A percentile compares a stretch with the other conserved stretches of the same genome.
phyloP scores from a whole-genome alignment of 2,113 vertebrate genomes.

The Amazona vittata region DNA sequence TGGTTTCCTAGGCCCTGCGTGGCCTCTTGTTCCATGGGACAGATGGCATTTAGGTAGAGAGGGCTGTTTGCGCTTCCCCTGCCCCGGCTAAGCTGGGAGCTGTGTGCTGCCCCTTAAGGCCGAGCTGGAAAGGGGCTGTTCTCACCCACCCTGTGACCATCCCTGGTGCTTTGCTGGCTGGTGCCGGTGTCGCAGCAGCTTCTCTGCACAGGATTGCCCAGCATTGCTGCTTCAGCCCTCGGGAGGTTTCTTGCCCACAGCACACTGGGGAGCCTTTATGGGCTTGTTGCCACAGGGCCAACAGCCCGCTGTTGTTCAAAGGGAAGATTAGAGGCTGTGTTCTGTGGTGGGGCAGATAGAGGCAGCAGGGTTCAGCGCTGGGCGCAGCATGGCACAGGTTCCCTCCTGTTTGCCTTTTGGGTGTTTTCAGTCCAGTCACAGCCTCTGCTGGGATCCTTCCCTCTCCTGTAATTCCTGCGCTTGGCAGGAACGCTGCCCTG shows the following conservation, averaged over 20 bases:
- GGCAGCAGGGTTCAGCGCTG: background rate
- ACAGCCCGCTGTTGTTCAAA: background rate
- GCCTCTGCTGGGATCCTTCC: background rate
- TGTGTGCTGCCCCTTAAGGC: background rate
- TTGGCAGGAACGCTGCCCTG: background rate
- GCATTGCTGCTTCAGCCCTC: background rate
- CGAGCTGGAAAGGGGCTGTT: background rate
- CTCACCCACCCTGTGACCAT: background rate
- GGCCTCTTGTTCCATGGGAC: fast-evolving
- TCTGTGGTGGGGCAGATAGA: background rate
- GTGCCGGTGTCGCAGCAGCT: background rate
- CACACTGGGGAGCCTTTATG: background rate
- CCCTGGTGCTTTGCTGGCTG: background rate
- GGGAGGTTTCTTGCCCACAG: fast-evolving
- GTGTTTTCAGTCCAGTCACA: background rate
- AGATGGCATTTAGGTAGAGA: background rate
- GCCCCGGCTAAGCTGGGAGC: fast-evolving
- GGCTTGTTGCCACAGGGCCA: fast-evolving
- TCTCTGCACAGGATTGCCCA: background rate
- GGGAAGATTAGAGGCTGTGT: fast-evolving
- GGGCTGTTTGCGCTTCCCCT: background rate
- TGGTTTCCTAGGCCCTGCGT: background rate
- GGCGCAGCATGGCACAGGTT: background rate
- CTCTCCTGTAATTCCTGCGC: background rate
- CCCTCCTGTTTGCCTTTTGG: background rate